Evolutionary conservation across 2,888 invertebrate genomes (phyloP), one percentile per base, ranked within the genome.

Genomic region (Leptogaster cylindrica): DNA sequence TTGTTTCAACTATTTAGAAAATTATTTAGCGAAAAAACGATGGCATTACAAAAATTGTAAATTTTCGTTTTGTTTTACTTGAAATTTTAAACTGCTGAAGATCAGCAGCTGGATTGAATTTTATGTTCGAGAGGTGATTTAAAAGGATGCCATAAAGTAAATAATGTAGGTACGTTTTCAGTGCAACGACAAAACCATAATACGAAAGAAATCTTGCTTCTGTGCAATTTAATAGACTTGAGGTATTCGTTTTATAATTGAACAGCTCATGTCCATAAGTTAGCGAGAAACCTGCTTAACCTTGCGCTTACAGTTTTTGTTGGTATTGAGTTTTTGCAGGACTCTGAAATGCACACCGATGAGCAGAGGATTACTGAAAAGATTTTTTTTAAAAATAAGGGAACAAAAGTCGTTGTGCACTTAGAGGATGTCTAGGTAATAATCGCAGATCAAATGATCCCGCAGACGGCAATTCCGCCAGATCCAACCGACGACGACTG

Each of bases 1-100:
- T 69, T 69, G 68, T 69, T 69, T 69, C 68, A 69, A 69, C 68
- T 69, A 63, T 58, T 18, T 48, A 18, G 18, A 25, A 23, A 33
- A 46, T 23, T 46, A 41, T 48, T 65, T 36, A 23, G 25, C 48
- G 44, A 31, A 18, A 33, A 12, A 25, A 51, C 27, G 16, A 51
- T n/a, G n/a, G n/a, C n/a, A n/a, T n/a, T n/a, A n/a, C n/a, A n/a
- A n/a, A n/a, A n/a, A n/a, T n/a, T n/a, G n/a, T n/a, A n/a, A n/a
- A n/a, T n/a, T n/a, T n/a, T n/a, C n/a, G n/a, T n/a, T n/a, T n/a
- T n/a, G n/a, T n/a, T n/a, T n/a, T n/a, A n/a, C n/a, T n/a, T n/a
- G 14, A 52, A 50, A 52, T 65, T 65, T 50, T 16, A 51, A 65
- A 55, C 66, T 68, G 66, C 68, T 66, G 66, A 68, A 66, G 65